phyloP scores from a whole-genome alignment of 1,140 invertebrate species.

The Euwallacea similis region DNA sequence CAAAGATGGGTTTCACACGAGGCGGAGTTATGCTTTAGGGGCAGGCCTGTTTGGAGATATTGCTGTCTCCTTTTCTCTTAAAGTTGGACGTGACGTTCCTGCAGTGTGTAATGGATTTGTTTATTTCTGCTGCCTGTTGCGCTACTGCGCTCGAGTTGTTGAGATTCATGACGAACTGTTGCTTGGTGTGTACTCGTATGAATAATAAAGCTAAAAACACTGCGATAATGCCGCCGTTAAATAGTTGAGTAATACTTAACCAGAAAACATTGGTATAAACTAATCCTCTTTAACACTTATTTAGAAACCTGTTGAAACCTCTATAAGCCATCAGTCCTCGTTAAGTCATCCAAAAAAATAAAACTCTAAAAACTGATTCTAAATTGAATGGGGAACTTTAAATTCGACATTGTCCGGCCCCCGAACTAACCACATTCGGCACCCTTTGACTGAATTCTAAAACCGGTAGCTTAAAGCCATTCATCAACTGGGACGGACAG shows the following conservation, averaged over 20 bases:
- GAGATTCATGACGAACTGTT: neutral
- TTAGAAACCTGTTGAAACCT: no score
- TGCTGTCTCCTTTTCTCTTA: neutral
- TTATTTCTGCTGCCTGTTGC: neutral
- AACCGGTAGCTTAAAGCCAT: constrained; percentile 7
- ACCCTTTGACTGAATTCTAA: constrained; percentile 10
- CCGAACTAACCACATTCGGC: constrained; percentile 2
- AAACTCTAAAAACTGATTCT: no score
- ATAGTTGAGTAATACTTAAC: no score
- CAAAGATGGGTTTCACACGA: constrained; percentile 1
- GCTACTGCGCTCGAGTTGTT: neutral
- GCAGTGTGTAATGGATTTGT: neutral
- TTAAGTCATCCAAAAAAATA: no score
- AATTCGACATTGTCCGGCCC: neutral
- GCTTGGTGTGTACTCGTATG: neutral
- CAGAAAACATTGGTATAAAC: no score
- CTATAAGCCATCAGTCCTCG: no score
- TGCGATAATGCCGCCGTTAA: no score
- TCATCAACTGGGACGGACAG: constrained; percentile 6
- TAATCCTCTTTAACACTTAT: no score
- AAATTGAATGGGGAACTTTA: no score
- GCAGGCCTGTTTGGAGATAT: neutral
- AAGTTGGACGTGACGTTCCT: no score
- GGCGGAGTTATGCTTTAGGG: neutral
- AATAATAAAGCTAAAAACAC: no score